Evolutionary conservation across 2,888 invertebrate genomes (phyloP).

Genomic region (Thecophora atra): DNA sequence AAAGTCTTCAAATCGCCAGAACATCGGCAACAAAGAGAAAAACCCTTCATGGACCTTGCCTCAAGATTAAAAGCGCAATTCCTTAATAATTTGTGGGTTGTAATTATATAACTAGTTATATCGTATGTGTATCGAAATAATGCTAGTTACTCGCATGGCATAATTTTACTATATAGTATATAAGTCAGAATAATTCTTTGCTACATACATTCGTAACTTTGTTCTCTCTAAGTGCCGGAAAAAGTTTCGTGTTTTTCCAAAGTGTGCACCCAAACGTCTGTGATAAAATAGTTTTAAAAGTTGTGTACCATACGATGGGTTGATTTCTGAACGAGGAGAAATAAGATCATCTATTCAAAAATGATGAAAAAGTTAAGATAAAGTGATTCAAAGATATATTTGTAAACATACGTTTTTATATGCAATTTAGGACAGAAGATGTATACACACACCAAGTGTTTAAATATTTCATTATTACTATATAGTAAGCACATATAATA

Average conservation of each 20-base stretch:
- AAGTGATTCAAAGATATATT: no score
- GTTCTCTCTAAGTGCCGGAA: neutral
- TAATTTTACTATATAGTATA: slow-evolving; percentile 28
- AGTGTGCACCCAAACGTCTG: slow-evolving; percentile 46
- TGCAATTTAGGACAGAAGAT: no score
- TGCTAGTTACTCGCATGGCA: no score
- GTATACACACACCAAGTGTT: no score
- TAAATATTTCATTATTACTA: no score
- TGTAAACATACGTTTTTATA: no score
- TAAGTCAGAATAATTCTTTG: slow-evolving; percentile 37
- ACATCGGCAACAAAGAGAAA: slow-evolving; percentile 54
- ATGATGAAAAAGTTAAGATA: no score
- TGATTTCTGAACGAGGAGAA: slow-evolving; percentile 11
- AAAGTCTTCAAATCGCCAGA: slow-evolving; percentile 54
- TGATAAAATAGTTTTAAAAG: slow-evolving; percentile 44
- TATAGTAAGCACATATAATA: no score
- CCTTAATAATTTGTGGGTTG: slow-evolving; percentile 4
- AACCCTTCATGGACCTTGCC: slow-evolving; percentile 58
- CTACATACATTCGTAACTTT: slow-evolving; percentile 22
- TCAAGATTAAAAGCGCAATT: slow-evolving; percentile 41
- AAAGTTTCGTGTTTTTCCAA: slow-evolving; percentile 23
- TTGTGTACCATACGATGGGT: neutral
- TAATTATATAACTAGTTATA: no score
- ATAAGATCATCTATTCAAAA: no score
- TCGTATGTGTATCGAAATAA: no score